Conservation (phyloP, 2,113 vertebrate species). For the Motacilla tschutschensis region DNA sequence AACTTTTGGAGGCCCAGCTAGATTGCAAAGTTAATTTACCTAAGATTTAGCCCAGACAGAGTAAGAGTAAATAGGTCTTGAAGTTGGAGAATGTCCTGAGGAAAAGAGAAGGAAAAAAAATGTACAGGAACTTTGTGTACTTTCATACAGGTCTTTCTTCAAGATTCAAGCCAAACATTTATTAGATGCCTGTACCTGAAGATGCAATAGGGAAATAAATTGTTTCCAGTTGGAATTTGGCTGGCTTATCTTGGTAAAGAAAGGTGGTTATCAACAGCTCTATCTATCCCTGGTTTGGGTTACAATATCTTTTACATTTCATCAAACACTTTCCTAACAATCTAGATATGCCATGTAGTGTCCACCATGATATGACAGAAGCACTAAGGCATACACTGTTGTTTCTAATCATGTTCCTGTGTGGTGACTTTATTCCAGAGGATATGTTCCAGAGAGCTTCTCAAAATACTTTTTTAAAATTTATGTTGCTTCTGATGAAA, state of each 20-base stretch:
- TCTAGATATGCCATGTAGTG: rapidly evolving
- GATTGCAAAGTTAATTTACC: neutral
- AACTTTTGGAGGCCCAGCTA: neutral
- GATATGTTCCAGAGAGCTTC: neutral
- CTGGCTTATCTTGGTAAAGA: neutral
- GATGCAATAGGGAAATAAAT: neutral
- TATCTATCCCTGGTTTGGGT: neutral
- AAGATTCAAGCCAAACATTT: neutral
- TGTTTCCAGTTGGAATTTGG: neutral
- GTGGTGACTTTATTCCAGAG: neutral
- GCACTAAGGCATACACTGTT: neutral
- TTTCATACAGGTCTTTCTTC: neutral
- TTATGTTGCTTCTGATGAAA: neutral
- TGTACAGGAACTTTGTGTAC: no score
- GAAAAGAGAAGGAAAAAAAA: neutral
- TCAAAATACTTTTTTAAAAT: rapidly evolving
- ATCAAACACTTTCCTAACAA: neutral
- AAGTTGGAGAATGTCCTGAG: neutral
- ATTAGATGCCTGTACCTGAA: neutral
- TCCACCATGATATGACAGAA: neutral
- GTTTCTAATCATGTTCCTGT: neutral
- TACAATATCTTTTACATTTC: rapidly evolving
- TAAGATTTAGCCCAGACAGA: neutral
- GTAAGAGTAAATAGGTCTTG: neutral
- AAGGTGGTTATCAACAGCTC: neutral